Base-by-base conservation (phyloP, 2,888 invertebrate genomes). In the Drosophila rubida region DNA sequence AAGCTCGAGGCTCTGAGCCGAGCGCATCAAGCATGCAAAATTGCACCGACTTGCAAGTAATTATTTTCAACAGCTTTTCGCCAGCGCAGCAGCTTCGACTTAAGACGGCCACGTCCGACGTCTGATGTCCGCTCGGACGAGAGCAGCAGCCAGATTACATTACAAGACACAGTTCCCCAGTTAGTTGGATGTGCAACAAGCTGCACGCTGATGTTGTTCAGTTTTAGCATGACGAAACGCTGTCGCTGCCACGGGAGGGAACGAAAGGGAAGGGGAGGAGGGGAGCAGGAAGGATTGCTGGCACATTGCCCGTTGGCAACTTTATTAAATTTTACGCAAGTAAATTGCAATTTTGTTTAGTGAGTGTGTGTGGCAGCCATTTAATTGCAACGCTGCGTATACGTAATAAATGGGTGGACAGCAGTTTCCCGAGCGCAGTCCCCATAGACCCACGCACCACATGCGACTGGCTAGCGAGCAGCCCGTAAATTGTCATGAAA, bases 41-140 rank as follows among this genome's bases (percentile, higher is more conserved):
- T 61, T 69, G 45, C 61, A 46, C 61, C 66, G 61, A 59, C 76
- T 84, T 84, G 68, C 68, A 66, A 78, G 74, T 84, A 80, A 80
- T 80, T 80, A 84, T 84, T 78, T 84, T 81, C 70, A 81, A 84
- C 74, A 80, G 73, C 84, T 80, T 80, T 76, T 69, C 61, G 63
- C 69, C 59, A 66, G 53, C 66, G 61, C 67, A 58, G 66, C 69
- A 25, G 25, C 19, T 1, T 19, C 11, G 4, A n/a, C 67, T 68
- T 41, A 80, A 71, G 80, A 67, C 84, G 53, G n/a, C n/a, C n/a
- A 53, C 58, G 32, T 32, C 32, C 32, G 5, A 32, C 32, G 32
- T 32, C 32, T 3, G 19, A 19, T 3, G 32, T 4, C 32, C 11
- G 11, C 4, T n/a, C n/a, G 4, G 32, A 11, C 30, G 11, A 32